These are phyloP conservation scores for Agriopis marginaria DNA, from an alignment of 2,888 invertebrate species.

Conservation along the genomic window DNA sequence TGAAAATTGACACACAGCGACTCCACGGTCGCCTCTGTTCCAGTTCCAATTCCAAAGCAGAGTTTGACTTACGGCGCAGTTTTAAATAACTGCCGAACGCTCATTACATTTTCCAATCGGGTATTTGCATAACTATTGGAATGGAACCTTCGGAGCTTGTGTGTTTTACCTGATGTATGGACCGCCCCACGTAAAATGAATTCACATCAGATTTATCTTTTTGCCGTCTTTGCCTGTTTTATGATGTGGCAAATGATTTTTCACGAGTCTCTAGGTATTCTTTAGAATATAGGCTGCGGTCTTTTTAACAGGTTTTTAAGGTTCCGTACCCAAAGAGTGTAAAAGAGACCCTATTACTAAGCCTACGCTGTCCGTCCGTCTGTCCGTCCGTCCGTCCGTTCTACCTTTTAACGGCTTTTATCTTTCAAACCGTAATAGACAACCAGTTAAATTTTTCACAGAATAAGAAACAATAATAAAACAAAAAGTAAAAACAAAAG, in stretches of 20 bases:
- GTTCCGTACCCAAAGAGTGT: no score
- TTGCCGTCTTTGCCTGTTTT: constrained; percentile 32
- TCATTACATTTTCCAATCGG: constrained; percentile 80
- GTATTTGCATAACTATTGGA: constrained; percentile 86
- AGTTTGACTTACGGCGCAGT: constrained; percentile 82
- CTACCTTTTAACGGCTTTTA: no score
- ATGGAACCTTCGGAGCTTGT: constrained; percentile 72
- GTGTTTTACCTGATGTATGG: constrained; percentile 82
- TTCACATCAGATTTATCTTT: constrained; percentile 51
- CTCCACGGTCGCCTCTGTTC: constrained; percentile 56
- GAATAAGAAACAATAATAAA: no score
- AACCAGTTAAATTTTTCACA: no score
- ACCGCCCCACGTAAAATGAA: constrained; percentile 74
- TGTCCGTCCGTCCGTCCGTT: no score
- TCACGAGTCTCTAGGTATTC: background rate
- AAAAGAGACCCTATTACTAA: no score
- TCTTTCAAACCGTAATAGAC: no score
- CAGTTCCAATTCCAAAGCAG: constrained; percentile 72
- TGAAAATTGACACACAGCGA: constrained; percentile 16
- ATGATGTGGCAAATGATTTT: constrained; percentile 36
- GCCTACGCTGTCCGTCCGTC: no score
- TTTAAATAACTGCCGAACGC: constrained; percentile 84
- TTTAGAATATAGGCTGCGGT: background rate
- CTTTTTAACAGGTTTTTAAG: no score
- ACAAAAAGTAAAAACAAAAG: no score